Evolutionary conservation across 2,888 invertebrate species (phyloP), one percentile per base, ranked within the genome.

Genomic region (Linhomoeus sp.): DNA sequence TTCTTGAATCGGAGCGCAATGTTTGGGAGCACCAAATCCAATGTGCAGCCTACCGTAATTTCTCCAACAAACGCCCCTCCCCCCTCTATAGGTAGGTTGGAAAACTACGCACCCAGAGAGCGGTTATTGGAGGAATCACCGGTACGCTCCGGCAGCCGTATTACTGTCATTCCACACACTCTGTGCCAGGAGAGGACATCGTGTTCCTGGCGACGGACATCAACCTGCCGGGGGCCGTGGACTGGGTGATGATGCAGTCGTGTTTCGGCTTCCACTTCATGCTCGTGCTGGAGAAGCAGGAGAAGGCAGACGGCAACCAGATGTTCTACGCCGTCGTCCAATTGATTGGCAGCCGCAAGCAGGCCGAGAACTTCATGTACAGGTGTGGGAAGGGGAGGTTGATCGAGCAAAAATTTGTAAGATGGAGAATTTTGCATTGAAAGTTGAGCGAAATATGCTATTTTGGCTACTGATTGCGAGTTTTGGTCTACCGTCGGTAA

Each of bases 201-300:
- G 97, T 99, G 45, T 99, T 99, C 70, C 72, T 99, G 58, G 97
- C 97, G 1, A 99, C 97, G 37, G 97, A 99, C 68, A 97, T 99
- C 51, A 97, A 94, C 72, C 76, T 99, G 55, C 94, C 94, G 9
- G 97, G 97, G 49, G 62, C 64, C 2, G 64, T 64, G 20, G 64
- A 64, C 48, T 64, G 64, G 64, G 72, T 73, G 3, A 99, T 99
- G 97, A 97, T 99, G 94, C 97, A 99, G 71, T 88, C 88, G 26
- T 99, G 97, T 69, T 99, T 94, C 67, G 88, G 87, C 48, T 90
- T 90, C 66, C 87, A 94, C 69, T 99, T 99, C 65, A 97, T 99
- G 94, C 75, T 99, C 55, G 94, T 99, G 35, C 75, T 99, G 45
- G 97, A 97, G 67, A 52, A 59, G 37, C 88, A 90, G 70, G 90